phyloP scores from a whole-genome alignment of 1,140 invertebrate genomes.

The Diabrotica undecimpunctata region DNA sequence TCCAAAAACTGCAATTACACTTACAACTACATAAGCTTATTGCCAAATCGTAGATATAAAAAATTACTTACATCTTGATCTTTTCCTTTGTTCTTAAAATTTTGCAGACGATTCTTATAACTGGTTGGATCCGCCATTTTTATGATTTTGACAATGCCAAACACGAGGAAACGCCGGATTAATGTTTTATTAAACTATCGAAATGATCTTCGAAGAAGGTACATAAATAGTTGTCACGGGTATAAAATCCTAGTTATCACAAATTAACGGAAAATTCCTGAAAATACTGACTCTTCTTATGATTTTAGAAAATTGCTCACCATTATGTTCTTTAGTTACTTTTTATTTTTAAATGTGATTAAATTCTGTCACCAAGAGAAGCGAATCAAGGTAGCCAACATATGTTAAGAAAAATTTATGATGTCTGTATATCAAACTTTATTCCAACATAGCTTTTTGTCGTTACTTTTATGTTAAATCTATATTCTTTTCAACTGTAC shows the following conservation, averaged over 20 bases:
- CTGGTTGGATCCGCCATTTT: constrained; percentile 74
- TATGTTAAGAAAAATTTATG: no score
- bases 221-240: neutral
- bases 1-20: neutral
- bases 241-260: neutral
- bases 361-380: neutral
- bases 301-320: neutral
- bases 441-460: no score
- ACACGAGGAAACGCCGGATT: constrained; percentile 27
- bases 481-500: no score
- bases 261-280: neutral
- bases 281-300: neutral
- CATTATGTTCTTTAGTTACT: neutral
- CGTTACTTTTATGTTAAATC: no score
- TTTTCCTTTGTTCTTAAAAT: constrained; percentile 96
- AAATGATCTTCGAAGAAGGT: neutral
- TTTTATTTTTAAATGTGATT: neutral
- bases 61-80: constrained; percentile 86
- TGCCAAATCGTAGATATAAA: neutral
- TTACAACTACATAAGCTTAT: neutral
- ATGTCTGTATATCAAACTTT: no score
- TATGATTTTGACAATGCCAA: constrained; percentile 47
- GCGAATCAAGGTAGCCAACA: no score
- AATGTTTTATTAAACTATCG: neutral
- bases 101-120: constrained; percentile 78